A percentile compares a stretch with the other conserved stretches of the same genome.
Evolutionary conservation across 2,113 vertebrate genomes (phyloP).

Genomic region (Addax nasomaculatus): DNA sequence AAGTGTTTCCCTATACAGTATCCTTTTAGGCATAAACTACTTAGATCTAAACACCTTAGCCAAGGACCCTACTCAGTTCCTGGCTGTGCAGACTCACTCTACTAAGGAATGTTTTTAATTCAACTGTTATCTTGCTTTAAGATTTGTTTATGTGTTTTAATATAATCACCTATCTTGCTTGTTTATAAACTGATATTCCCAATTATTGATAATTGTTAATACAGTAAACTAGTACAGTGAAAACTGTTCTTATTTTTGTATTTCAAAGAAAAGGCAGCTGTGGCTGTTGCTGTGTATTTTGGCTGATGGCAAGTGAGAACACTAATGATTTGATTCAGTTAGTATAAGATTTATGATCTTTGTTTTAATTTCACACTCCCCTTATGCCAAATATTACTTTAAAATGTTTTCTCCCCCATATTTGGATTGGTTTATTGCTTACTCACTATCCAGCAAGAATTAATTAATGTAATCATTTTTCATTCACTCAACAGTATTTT

Average conservation of each 20-base stretch:
- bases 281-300: background rate
- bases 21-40: background rate
- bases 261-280: background rate
- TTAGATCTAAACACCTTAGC: background rate
- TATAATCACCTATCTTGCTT: background rate
- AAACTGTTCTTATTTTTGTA: background rate
- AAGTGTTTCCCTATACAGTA: background rate
- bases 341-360: slow-evolving; percentile 31
- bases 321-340: background rate
- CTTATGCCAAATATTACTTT: slow-evolving; percentile 17
- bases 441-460: background rate
- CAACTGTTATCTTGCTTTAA: background rate
- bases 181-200: background rate
- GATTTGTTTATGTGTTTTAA: background rate
- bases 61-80: background rate
- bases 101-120: background rate
- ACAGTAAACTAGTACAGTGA: background rate
- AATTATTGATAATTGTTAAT: background rate
- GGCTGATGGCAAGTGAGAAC: background rate
- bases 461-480: slow-evolving; percentile 16
- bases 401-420: background rate
- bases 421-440: background rate
- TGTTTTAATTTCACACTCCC: background rate
- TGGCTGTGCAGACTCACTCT: background rate
- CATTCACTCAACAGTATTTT: background rate